Conservation (phyloP, 2,888 invertebrate genomes). For the Hermaeophaga mercurialis region DNA sequence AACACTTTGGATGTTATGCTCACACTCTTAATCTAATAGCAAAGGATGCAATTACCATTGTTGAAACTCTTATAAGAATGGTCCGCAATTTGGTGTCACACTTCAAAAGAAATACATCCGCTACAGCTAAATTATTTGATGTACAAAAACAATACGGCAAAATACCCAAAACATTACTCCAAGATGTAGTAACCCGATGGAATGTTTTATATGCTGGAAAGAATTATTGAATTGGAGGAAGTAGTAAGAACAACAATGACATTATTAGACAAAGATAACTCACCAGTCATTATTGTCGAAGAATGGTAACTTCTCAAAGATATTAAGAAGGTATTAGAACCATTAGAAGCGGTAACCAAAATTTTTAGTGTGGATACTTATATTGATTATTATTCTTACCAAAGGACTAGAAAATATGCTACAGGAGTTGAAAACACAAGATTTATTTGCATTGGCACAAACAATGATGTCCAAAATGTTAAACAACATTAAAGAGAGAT, state of each 20-base stretch:
- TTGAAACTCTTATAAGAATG: not conserved
- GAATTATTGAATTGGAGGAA: slow-evolving; percentile 32
- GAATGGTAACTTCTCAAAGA: slow-evolving; percentile 33
- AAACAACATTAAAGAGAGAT: slow-evolving; percentile 6
- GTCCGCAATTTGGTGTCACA: not conserved
- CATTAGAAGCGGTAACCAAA: slow-evolving; percentile 37
- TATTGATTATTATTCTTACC: slow-evolving; percentile 35
- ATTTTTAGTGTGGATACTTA: slow-evolving; percentile 35
- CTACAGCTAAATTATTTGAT: slow-evolving; percentile 7
- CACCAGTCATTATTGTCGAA: not conserved
- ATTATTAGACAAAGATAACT: slow-evolving; percentile 10
- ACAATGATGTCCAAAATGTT: slow-evolving; percentile 10
- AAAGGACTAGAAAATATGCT: slow-evolving; percentile 31
- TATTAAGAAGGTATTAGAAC: slow-evolving; percentile 35
- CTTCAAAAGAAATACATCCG: not conserved
- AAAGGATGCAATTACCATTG: slow-evolving; percentile 26
- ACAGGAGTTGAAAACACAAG: not conserved
- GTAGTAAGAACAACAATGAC: slow-evolving; percentile 34
- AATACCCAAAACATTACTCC: slow-evolving; percentile 27
- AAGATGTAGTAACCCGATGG: slow-evolving; percentile 38
- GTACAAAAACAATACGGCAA: slow-evolving; percentile 22
- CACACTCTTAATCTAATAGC: slow-evolving; percentile 39
- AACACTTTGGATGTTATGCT: slow-evolving; percentile 38
- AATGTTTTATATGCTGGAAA: slow-evolving; percentile 39
- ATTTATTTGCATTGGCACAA: slow-evolving; percentile 9